phyloP scores from a whole-genome alignment of 2,113 vertebrate species.

The Egretta garzetta region DNA sequence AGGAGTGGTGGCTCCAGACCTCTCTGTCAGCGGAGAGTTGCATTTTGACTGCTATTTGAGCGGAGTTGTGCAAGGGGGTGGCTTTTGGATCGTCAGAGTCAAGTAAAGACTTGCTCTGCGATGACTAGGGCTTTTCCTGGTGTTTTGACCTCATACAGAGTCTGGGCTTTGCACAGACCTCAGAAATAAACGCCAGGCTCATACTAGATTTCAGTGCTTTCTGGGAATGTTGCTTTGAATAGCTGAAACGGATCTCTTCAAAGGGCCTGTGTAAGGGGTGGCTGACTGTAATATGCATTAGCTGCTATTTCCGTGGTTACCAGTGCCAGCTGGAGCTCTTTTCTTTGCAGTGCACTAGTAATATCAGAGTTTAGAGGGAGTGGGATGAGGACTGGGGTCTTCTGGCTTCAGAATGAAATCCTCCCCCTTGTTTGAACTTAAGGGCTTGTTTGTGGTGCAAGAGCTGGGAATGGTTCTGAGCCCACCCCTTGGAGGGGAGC shows the following conservation, averaged over 20 bases:
- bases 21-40: not conserved
- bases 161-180: not conserved
- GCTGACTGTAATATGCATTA: not conserved
- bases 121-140: not conserved
- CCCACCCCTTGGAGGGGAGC: not conserved
- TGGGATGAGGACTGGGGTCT: not conserved
- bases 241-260: not conserved
- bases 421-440: not conserved
- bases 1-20: not conserved
- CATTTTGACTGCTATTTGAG: not conserved
- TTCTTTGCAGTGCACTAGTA: not conserved
- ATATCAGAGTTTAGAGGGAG: not conserved
- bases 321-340: not conserved
- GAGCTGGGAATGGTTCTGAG: not conserved
- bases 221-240: constrained; percentile 15
- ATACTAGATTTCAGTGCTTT: not conserved
- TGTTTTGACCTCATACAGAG: not conserved
- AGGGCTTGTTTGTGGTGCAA: not conserved
- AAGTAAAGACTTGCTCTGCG: not conserved
- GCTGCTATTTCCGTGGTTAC: not conserved
- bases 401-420: not conserved
- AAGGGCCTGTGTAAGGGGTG: not conserved
- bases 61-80: not conserved
- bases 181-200: not conserved
- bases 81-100: not conserved